Evolutionary conservation across 2,888 invertebrate genomes (phyloP), one percentile per base, ranked within the genome.

Genomic region (Macrophya annulata): DNA sequence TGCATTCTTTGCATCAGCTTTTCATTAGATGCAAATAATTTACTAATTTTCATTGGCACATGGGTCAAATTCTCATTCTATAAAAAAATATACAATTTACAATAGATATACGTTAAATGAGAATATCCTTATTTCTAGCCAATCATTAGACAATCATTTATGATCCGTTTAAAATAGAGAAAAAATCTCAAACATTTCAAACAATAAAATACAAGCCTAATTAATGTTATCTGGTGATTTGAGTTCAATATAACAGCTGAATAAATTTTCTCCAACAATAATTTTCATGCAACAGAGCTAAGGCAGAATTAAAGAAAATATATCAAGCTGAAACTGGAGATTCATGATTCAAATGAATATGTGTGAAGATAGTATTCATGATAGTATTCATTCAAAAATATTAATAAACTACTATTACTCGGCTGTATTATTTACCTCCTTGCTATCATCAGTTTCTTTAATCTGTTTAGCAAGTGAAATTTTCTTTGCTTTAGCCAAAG

Each of bases 401-500:
- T 2, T 9, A 15, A 76, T 25, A n/a, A n/a, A 10, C n/a, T 48
- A 40, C 25, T 6, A 25, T 81, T 43, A 62, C 12, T 62, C 25
- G 3, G 12, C 25, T 62, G 10, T 0, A 21, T 48, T 45, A 55
- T 86, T 89, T 87, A 92, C 93, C 88, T 93, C 93, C 88, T 93
- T 93, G 17, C 82, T 68, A 10, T 93, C 91, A 12, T 92, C 92
- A 9, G 77, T 59, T 3, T 91, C 90, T 55, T 90, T 91, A 25
- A 86, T 86, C 4, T 90, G 89, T 84, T 90, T 92, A 8, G 90
- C 90, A 43, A 90, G 77, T 4, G 92, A 91, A 55, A 93, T 92
- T 79, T 89, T 92, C 65, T 91, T 92, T 2, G 93, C 92, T 85
- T 89, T 93, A 4, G 90, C 90, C 37, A 92, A 87, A 3, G 92